phyloP scores from a whole-genome alignment of 2,797 vertebrate genomes.

The Hydrocynus forskahlii region DNA sequence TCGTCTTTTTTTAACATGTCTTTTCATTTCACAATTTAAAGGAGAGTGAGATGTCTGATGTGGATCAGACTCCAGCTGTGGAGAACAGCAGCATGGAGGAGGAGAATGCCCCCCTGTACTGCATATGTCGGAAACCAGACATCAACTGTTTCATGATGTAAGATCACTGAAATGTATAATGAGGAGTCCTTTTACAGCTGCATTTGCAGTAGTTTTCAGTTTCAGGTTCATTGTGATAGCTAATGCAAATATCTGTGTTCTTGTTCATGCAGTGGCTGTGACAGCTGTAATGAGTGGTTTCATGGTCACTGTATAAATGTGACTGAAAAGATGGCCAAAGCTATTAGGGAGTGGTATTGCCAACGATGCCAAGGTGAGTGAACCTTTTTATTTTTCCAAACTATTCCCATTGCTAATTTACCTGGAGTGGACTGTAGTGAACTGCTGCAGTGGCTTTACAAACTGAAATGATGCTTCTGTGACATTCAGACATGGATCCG shows the following conservation, averaged over 20 bases:
- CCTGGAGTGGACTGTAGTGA: background rate
- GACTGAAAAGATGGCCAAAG: conserved; percentile 93
- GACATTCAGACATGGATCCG: conserved; percentile 80
- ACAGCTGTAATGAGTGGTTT: conserved; percentile 96
- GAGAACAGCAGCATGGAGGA: conserved; percentile 77
- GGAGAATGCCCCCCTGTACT: conserved; percentile 89
- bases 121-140: conserved; percentile 90
- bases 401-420: background rate
- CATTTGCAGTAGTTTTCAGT: background rate
- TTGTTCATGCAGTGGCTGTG: conserved; percentile 82
- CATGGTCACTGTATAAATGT: conserved; percentile 93
- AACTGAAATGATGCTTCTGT: background rate
- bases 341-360: conserved; percentile 94
- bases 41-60: conserved; percentile 86
- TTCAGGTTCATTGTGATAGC: background rate
- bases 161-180: conserved; percentile 51
- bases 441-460: background rate
- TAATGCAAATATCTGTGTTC: background rate
- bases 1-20: background rate
- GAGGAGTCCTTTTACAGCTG: background rate
- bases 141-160: conserved; percentile 98
- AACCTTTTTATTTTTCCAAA: background rate
- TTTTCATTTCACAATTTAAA: conserved; percentile 45
- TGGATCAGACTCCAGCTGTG: conserved; percentile 72
- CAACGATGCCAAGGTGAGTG: conserved; percentile 84